phyloP scores from a whole-genome alignment of 1,140 invertebrate genomes.

The Zaprionus davidi region DNA sequence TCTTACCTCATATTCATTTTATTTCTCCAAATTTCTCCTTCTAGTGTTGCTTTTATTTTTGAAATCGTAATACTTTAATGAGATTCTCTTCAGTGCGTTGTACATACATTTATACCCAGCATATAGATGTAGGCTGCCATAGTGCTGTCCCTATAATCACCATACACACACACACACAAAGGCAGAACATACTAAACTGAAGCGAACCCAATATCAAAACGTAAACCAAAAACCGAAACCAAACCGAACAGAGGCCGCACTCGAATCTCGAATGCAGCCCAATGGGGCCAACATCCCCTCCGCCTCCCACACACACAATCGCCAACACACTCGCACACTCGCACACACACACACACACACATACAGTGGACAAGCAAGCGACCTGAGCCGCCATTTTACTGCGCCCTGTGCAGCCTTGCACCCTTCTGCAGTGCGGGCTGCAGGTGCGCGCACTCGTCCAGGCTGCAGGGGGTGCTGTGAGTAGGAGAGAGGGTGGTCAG shows the following conservation, averaged over 20 bases:
- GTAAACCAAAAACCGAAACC: constrained; percentile 25
- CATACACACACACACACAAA: not conserved
- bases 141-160: not conserved
- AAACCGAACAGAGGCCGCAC: constrained; percentile 32
- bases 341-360: not conserved
- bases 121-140: not conserved
- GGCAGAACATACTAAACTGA: not conserved
- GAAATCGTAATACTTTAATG: too few relatives aligned
- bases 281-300: not conserved
- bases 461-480: not conserved
- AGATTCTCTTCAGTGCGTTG: too few relatives aligned
- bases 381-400: constrained; percentile 75
- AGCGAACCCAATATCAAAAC: constrained; percentile 20
- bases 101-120: not conserved
- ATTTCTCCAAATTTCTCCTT: too few relatives aligned
- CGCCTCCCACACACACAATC: not conserved
- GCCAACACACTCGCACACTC: not conserved
- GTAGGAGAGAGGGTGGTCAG: not conserved
- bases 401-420: constrained; percentile 61
- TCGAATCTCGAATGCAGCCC: constrained; percentile 29
- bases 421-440: constrained; percentile 67
- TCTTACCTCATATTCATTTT: too few relatives aligned
- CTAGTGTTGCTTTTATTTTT: too few relatives aligned
- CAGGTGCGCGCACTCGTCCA: constrained; percentile 60
- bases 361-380: constrained; percentile 36